Base-by-base conservation (phyloP, 2,113 vertebrate species). In the Romanogobio albipinnatus region DNA sequence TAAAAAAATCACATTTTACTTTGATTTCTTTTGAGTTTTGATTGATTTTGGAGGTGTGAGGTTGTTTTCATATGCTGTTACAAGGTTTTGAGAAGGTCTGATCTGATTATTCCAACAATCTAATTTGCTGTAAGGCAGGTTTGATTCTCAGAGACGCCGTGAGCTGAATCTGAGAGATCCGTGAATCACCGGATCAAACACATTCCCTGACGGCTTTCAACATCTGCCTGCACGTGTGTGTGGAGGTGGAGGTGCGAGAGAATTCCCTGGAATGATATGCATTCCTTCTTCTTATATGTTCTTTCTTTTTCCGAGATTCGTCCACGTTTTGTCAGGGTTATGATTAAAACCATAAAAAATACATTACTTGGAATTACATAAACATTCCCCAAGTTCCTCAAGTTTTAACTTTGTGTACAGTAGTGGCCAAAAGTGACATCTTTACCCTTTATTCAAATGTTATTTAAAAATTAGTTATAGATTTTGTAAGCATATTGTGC, bases 161-260 rank as follows among this genome's bases (percentile, higher is more conserved):
- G 14, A 62, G 53, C 39, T 29, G 14, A 81, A 82, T 8, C 19
- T 5, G 74, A 73, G 45, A 33, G 7, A 13, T 15, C 8, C 33
- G 1, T 87, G 86, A 87, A 47, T 84, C 77, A 81, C 24, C 71
- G 39, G 70, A 66, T 58, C 85, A 83, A 83, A 84, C 29, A 24
- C 45, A 17, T 84, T 79, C 29, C 8, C 22, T 59, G 22, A 64
- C 9, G 11, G 29, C 61, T 74, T 84, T 81, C 86, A 59, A 58
- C 70, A 76, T 81, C 58, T 56, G 47, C 76, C 26, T 75, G 76
- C 45, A 76, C 1, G 10, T 76, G 47, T 78, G 39, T 39, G 39
- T 39, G 10, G 70, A 36, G 62, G 36, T 36, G 79, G 49, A 36
- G 51, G 76, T 59, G 59, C 59, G 59, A 59, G 9, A 76, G 43